Evolutionary conservation across 2,797 vertebrate genomes (phyloP).

Genomic region (Notolabrus celidotus): DNA sequence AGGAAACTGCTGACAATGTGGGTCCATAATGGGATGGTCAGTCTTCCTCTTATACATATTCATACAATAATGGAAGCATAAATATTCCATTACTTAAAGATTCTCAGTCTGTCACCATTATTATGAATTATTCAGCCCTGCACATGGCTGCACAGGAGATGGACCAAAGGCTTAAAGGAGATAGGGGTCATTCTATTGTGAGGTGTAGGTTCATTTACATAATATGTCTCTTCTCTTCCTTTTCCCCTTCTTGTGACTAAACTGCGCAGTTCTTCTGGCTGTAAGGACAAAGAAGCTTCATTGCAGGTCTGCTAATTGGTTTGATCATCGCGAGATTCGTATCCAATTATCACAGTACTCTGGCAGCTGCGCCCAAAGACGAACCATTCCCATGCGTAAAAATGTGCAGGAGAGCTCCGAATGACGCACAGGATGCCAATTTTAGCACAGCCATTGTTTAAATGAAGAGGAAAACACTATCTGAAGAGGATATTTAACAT

Average conservation of each 20-base stretch:
- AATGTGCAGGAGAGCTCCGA: conserved; percentile 29
- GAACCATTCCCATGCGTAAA: conserved; percentile 36
- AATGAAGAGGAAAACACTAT: not conserved
- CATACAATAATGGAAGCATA: conserved; percentile 60
- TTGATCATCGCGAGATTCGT: conserved; percentile 70
- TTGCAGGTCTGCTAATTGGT: conserved; percentile 66
- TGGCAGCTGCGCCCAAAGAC: conserved; percentile 46
- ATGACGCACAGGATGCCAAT: not conserved
- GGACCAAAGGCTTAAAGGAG: conserved; percentile 24
- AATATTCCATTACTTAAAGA: conserved; percentile 71
- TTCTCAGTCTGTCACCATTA: conserved; percentile 69
- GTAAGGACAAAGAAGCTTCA: conserved; percentile 72
- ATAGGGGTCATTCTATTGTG: conserved; percentile 9
- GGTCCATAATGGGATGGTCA: conserved; percentile 52
- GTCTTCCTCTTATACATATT: conserved; percentile 64
- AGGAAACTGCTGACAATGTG: conserved; percentile 38
- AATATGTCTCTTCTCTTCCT: conserved; percentile 16
- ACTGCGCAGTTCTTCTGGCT: conserved; percentile 5
- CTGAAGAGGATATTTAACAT: not conserved
- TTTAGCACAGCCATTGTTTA: not conserved
- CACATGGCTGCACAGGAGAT: conserved; percentile 53
- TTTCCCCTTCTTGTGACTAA: not conserved
- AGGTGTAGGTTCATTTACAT: conserved; percentile 28
- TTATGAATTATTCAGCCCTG: conserved; percentile 75
- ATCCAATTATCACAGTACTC: conserved; percentile 68